These are phyloP conservation scores for Terebella lapidaria DNA, from an alignment of 2,888 invertebrate genomes.

Conservation along the genomic window DNA sequence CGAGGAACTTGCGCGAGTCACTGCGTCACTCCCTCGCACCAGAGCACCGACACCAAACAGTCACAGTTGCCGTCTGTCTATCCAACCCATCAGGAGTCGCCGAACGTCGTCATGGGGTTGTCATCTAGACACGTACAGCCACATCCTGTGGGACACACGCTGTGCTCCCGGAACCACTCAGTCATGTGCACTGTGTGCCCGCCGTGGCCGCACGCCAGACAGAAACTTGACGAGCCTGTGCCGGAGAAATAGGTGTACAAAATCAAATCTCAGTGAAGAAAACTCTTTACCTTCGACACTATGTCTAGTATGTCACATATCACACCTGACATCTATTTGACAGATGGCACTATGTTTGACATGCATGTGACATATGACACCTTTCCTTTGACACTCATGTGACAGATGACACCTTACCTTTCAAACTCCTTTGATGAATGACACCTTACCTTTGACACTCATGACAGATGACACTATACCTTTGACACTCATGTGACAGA, in stretches of 20 bases:
- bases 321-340: not conserved
- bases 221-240: constrained; percentile 67
- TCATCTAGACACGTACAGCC: constrained; percentile 70
- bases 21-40: too few species aligned
- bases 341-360: too few species aligned
- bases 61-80: too few species aligned
- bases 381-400: too few species aligned
- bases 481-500: not conserved
- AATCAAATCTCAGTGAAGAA: not conserved
- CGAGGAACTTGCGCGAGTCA: too few species aligned
- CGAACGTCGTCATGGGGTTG: constrained; percentile 10
- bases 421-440: not conserved
- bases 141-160: constrained; percentile 84
- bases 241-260: not conserved
- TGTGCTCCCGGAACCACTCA: constrained; percentile 74
- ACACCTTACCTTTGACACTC: too few species aligned
- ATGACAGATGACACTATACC: not conserved
- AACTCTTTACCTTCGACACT: too few species aligned
- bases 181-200: constrained; percentile 82
- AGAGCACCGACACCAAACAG: too few species aligned
- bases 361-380: too few species aligned
- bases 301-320: too few species aligned
- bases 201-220: constrained; percentile 86
- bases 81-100: not conserved
- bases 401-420: too few species aligned